Evolutionary conservation across 2,113 vertebrate species (phyloP).

Genomic region (Notarius quadriscutis): DNA sequence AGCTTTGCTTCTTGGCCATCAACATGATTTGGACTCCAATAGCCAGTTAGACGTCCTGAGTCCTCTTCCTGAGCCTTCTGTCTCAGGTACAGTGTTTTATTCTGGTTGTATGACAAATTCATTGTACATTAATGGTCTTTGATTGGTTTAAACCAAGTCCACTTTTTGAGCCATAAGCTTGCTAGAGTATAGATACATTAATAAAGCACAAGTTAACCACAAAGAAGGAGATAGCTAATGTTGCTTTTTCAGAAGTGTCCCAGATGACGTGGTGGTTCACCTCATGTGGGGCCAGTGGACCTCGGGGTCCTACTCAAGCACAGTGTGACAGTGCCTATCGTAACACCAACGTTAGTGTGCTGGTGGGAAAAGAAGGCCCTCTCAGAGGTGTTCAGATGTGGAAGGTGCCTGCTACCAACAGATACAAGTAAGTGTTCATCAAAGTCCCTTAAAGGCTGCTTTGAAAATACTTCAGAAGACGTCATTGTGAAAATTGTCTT

Average conservation of each 20-base stretch:
- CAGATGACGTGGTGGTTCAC: constrained; percentile 80
- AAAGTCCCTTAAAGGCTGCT: no score
- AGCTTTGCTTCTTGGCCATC: constrained; percentile 61
- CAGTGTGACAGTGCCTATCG: constrained; percentile 83
- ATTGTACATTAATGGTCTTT: background rate
- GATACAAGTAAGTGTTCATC: constrained; percentile 73
- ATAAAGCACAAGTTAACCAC: background rate
- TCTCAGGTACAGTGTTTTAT: constrained; percentile 71
- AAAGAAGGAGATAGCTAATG: background rate
- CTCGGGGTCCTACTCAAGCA: constrained; percentile 80
- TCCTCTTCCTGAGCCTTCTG: constrained; percentile 79
- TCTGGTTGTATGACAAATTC: background rate
- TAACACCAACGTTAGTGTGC: constrained; percentile 78
- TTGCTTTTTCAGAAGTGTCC: constrained; percentile 65
- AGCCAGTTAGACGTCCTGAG: constrained; percentile 71
- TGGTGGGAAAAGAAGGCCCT: constrained; percentile 74
- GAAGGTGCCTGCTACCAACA: constrained; percentile 79
- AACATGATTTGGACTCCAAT: constrained; percentile 53
- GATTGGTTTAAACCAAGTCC: background rate
- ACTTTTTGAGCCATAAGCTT: background rate
- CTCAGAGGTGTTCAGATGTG: constrained; percentile 83
- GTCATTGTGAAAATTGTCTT: background rate
- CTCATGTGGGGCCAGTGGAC: constrained; percentile 83
- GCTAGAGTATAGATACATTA: background rate
- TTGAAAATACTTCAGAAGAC: background rate